These are phyloP conservation scores for Periphyllus acericola DNA, from an alignment of 2,888 invertebrate genomes.

Conservation along the genomic window DNA sequence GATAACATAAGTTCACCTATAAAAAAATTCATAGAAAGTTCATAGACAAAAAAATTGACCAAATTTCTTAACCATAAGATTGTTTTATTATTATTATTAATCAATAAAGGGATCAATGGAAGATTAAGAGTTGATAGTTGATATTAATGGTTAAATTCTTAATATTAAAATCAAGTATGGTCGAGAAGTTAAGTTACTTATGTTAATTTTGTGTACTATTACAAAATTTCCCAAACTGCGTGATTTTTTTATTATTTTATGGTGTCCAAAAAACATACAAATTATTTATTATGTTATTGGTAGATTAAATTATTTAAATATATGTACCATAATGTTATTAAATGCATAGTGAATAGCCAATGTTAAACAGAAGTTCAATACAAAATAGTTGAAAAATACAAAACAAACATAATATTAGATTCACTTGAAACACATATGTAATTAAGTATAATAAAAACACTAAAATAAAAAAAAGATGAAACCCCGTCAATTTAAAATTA, in stretches of 20 bases:
- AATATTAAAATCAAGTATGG: background rate
- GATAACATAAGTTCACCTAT: background rate
- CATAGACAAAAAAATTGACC: background rate
- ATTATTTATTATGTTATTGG: background rate
- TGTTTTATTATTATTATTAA: conserved; percentile 6
- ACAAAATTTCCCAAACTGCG: background rate
- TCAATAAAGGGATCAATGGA: background rate
- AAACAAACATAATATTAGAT: conserved; percentile 2
- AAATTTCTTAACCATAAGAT: background rate
- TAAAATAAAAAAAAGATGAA: background rate
- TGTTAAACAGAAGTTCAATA: background rate
- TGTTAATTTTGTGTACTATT: background rate
- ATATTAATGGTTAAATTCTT: background rate
- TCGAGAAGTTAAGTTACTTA: background rate
- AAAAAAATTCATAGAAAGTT: too few relatives aligned
- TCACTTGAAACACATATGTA: background rate
- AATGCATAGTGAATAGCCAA: background rate
- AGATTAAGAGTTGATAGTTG: background rate
- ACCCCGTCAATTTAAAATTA: background rate
- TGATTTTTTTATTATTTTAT: background rate
- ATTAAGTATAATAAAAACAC: background rate
- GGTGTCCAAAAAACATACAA: background rate
- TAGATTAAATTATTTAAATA: background rate
- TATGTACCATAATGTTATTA: background rate
- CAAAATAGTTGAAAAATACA: background rate